Evolutionary conservation across 2,797 vertebrate species (phyloP), one percentile per base, ranked within the genome.

Genomic region (Xyrichtys novacula): DNA sequence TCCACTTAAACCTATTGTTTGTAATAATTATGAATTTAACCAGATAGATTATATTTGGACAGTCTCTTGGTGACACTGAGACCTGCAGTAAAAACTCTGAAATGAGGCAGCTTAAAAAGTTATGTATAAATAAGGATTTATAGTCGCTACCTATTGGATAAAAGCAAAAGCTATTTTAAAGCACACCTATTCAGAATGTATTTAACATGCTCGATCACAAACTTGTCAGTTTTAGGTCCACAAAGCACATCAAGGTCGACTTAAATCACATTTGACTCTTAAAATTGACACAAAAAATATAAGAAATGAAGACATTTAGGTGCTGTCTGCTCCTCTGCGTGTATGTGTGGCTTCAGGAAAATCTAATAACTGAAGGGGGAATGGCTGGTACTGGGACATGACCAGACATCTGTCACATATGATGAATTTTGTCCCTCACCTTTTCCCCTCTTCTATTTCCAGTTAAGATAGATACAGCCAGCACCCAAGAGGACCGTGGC

Each of bases 381-480:
- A 71, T 43, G 31, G 28, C 52, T 63, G 72, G 66, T 65, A 65
- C 46, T 40, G 55, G 57, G 76, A 82, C 58, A 64, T 64, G 74
- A 77, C 70, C 77, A 78, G 71, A 72, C 78, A 73, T 84, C 74
- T 78, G 80, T 85, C 85, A 86, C 50, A 71, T 60, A 68, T 83
- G 75, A 91, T 89, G 74, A 62, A 78, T 80, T 72, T 71, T 71
- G 61, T 78, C 76, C 61, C 66, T 87, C 83, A 74, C 74, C 80
- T 84, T 84, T 82, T 82, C 16, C 25, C 82, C 69, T 72, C 64
- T 65, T 83, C 72, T 46, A 82, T 84, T 85, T 85, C 71, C 85
- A 74, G 69, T 83, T 76, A 68, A 71, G 60, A 66, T 56, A 61
- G 73, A 88, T 72, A 74, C 77, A 76, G 77, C 49, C 29, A 3